A percentile compares a stretch with the other conserved stretches of the same genome.
These are phyloP conservation scores for Callocephalon fimbriatum DNA, from an alignment of 2,113 vertebrate genomes.

Conservation along the genomic window DNA sequence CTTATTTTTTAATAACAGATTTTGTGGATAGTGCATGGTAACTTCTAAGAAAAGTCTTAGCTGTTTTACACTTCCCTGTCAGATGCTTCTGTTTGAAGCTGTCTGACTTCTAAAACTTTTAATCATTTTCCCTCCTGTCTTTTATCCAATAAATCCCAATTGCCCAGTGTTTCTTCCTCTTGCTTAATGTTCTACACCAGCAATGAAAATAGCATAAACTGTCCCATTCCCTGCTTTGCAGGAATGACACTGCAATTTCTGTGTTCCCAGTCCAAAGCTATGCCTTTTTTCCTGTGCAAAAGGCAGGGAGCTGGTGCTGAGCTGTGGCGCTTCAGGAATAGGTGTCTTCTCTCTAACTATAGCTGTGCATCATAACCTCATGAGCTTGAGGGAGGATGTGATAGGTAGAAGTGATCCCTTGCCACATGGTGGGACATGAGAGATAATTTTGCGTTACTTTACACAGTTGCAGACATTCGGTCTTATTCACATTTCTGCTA, in stretches of 20 bases:
- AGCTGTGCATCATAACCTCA: neutral
- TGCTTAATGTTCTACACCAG: neutral
- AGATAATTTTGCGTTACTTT: neutral
- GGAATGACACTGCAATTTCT: neutral
- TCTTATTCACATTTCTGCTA: neutral
- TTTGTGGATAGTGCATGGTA: neutral
- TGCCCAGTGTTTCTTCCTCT: neutral
- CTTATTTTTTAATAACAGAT: neutral
- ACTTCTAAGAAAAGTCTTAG: neutral
- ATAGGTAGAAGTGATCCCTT: neutral
- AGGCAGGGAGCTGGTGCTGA: neutral
- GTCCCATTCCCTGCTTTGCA: neutral
- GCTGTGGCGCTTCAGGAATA: neutral
- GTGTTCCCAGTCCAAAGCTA: fast-evolving
- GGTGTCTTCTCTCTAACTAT: neutral
- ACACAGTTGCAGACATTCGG: neutral
- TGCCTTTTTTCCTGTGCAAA: neutral
- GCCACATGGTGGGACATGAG: neutral
- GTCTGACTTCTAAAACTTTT: neutral
- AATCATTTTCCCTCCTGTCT: neutral
- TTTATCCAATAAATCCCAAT: neutral
- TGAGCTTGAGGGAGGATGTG: neutral
- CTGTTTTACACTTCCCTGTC: neutral
- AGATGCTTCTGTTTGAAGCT: neutral
- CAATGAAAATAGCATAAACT: neutral